These are phyloP conservation scores for Cistogaster globosa DNA, from an alignment of 2,888 invertebrate genomes.

Conservation along the genomic window DNA sequence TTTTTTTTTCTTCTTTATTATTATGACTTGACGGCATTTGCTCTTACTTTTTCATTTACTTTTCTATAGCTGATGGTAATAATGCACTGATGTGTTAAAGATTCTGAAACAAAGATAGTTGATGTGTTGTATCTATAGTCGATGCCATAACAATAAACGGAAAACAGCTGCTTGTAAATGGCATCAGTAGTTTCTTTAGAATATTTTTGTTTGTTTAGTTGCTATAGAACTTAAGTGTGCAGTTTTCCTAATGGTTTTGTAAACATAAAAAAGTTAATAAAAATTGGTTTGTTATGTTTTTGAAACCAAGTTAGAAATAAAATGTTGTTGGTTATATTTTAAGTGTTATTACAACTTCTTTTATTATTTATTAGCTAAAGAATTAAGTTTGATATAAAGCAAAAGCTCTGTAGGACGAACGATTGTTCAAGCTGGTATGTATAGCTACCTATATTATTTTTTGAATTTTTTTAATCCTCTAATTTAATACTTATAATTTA, in stretches of 20 bases:
- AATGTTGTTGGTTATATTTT: no score
- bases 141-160: neutral
- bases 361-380: no score
- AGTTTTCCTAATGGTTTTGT: neutral
- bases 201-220: neutral
- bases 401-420: no score
- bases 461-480: no score
- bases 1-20: constrained; percentile 65
- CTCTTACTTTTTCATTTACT: neutral
- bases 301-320: no score
- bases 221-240: neutral
- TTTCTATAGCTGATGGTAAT: neutral
- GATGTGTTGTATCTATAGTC: neutral
- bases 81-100: constrained; percentile 49
- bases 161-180: constrained; percentile 27
- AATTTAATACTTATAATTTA: no score
- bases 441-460: no score
- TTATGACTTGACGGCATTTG: constrained; percentile 12
- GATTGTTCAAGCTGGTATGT: no score
- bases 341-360: no score
- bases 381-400: no score
- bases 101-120: constrained; percentile 21
- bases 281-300: neutral
- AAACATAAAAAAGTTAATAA: neutral
- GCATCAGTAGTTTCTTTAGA: constrained; percentile 9